Evolutionary conservation across 2,113 vertebrate species (phyloP), one percentile per base, ranked within the genome.

Genomic region (Xyrauchen texanus): DNA sequence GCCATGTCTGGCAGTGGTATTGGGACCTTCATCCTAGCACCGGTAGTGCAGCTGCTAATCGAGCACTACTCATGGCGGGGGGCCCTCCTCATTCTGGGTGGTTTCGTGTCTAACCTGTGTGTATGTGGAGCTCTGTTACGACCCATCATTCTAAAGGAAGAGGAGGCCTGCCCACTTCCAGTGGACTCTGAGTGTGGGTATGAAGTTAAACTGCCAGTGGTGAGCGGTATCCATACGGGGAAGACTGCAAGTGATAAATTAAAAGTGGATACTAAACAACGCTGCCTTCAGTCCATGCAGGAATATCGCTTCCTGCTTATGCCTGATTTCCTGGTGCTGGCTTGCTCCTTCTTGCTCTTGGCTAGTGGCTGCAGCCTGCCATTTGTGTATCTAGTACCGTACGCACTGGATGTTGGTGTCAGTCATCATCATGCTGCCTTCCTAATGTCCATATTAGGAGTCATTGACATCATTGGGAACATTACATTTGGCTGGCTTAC

Each of bases 1-100:
- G 96, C 96, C 83, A 94, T 98, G 96, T 98, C 97, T 0, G 97
- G 97, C 82, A 96, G 96, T 0, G 97, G 96, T 68, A 98, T 99
- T 0, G 97, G 97, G 34, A 98, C 95, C 44, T 97, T 98, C 58
- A 83, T 98, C 74, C 87, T 99, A 87, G 96, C 97, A 4, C 97
- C 97, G 0, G 92, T 92, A 46, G 94, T 97, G 63, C 96, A 98
- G 89, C 87, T 96, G 80, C 92, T 99, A n/a, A 98, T 98, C 0
- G 95, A 98, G 81, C 88, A 92, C 69, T 99, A 96, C 90, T 96
- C 96, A 8, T 99, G 97, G 97, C 85, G 90, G 15, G 97, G 97
- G 67, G 96, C 97, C 0, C 89, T 99, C 13, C 95, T 99, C 66
- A 91, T 99, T 81, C 93, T 98, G 49, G 96, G 96, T 21, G 97